These are phyloP conservation scores for Entomobrya proxima DNA, from an alignment of 2,888 invertebrate species.

Conservation along the genomic window DNA sequence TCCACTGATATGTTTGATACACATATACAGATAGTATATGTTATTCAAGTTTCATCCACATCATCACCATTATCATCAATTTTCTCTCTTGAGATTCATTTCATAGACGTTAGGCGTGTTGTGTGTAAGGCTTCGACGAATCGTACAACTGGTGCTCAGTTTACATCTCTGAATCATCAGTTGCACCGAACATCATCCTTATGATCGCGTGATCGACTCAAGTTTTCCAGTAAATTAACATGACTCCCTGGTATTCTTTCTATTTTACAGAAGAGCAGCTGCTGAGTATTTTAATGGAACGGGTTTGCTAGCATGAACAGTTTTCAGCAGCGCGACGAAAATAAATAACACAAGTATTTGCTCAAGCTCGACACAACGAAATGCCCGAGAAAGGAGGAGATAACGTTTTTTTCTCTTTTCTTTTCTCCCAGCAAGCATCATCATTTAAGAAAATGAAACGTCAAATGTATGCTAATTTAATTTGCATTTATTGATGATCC, in stretches of 20 bases:
- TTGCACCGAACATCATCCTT: not conserved
- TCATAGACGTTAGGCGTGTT: not conserved
- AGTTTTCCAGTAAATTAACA: conserved; percentile 37
- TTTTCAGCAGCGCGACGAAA: too few relatives aligned
- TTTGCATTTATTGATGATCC: conserved; percentile 42
- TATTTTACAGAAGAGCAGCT: not conserved
- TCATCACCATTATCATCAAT: not conserved
- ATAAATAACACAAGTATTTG: not conserved
- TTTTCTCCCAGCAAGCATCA: not conserved
- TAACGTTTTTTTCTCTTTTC: not conserved
- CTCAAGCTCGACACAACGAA: not conserved
- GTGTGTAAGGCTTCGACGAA: not conserved
- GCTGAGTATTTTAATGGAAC: not conserved
- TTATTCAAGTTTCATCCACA: conserved; percentile 3
- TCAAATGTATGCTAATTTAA: conserved; percentile 41
- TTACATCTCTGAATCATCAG: conserved; percentile 6
- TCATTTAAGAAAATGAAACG: not conserved
- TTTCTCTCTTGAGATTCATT: conserved; percentile 23
- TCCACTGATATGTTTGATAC: not conserved
- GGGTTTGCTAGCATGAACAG: not conserved
- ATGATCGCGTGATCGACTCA: conserved; percentile 7
- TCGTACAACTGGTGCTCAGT: not conserved
- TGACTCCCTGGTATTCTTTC: conserved; percentile 1
- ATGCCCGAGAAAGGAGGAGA: not conserved
- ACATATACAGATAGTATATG: not conserved